phyloP scores from a whole-genome alignment of 37 sponge, comb jelly and placozoan species.

The Theonella swinhoei region DNA sequence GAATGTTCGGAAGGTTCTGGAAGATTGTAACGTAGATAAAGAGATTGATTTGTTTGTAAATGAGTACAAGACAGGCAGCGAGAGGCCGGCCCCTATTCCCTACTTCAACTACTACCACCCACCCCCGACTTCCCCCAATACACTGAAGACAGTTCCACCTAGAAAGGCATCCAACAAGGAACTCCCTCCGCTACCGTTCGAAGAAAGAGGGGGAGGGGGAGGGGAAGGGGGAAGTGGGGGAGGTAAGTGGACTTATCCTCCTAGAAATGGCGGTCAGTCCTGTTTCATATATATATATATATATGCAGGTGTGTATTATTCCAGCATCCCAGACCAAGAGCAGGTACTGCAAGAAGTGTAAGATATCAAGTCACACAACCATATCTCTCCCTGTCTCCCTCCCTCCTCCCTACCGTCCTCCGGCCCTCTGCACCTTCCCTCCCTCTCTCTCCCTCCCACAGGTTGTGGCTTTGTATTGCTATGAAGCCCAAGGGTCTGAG shows the following conservation, averaged over 20 bases:
- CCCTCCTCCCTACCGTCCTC: too few relatives aligned
- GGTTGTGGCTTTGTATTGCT: conserved; percentile 81
- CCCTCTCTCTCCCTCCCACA: background rate
- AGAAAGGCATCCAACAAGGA: background rate
- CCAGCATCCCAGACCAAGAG: background rate
- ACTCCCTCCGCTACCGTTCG: conserved; percentile 2
- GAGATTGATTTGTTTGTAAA: conserved; percentile 90
- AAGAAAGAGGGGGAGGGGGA: background rate
- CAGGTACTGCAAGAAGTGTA: too few relatives aligned
- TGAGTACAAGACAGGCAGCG: conserved; percentile 65
- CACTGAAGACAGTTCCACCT: background rate
- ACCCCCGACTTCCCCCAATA: background rate
- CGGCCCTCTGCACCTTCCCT: too few relatives aligned
- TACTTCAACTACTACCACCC: conserved; percentile 85
- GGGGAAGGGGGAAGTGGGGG: background rate
- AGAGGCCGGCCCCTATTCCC: conserved; percentile 66
- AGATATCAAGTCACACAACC: too few relatives aligned
- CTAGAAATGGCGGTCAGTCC: background rate
- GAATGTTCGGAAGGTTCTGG: conserved; percentile 74
- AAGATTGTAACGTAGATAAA: conserved; percentile 81
- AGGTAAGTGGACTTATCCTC: background rate
- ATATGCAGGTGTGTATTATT: too few relatives aligned
- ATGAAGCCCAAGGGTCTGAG: conserved; percentile 85
- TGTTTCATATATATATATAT: background rate
- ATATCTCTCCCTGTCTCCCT: too few relatives aligned